Evolutionary conservation across 2,797 vertebrate genomes (phyloP).

Genomic region (Phrynocephalus forsythii): DNA sequence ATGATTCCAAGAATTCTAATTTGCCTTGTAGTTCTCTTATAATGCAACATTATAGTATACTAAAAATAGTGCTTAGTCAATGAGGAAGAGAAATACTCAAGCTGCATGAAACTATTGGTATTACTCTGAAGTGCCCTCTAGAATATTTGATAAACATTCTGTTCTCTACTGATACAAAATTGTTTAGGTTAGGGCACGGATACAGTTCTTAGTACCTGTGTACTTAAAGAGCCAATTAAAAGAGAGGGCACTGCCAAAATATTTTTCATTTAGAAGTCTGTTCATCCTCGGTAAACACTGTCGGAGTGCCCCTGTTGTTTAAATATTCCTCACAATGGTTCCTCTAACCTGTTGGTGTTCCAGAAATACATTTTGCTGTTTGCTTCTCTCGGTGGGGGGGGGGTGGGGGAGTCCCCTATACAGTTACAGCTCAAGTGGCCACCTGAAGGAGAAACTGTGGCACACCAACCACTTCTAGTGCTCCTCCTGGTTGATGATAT

Average conservation of each 20-base stretch:
- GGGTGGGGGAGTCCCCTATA: neutral
- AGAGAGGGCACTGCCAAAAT: constrained; percentile 3
- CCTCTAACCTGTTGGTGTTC: neutral
- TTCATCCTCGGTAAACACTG: neutral
- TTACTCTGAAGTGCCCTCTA: constrained; percentile 32
- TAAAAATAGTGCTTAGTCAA: constrained; percentile 47
- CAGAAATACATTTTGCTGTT: neutral
- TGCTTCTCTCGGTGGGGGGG: neutral
- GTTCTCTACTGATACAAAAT: constrained; percentile 51
- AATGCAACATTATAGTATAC: constrained; percentile 42
- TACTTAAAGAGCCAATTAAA: constrained; percentile 41
- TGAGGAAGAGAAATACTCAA: constrained; percentile 31
- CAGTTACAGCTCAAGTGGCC: neutral
- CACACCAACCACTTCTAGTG: neutral
- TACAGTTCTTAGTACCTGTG: constrained; percentile 40
- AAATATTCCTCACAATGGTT: neutral
- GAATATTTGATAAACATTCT: constrained; percentile 43
- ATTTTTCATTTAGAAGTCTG: constrained; percentile 14
- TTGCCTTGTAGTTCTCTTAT: constrained; percentile 52
- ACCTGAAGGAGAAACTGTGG: neutral
- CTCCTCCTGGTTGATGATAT: neutral
- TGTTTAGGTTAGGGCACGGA: constrained; percentile 30
- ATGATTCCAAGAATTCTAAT: constrained; percentile 39
- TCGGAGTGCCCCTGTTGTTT: constrained; percentile 5
- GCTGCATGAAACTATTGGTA: constrained; percentile 35